Evolutionary conservation across 1,140 invertebrate species (phyloP), one percentile per base, ranked within the genome.

Genomic region (Brachystomella parvula): DNA sequence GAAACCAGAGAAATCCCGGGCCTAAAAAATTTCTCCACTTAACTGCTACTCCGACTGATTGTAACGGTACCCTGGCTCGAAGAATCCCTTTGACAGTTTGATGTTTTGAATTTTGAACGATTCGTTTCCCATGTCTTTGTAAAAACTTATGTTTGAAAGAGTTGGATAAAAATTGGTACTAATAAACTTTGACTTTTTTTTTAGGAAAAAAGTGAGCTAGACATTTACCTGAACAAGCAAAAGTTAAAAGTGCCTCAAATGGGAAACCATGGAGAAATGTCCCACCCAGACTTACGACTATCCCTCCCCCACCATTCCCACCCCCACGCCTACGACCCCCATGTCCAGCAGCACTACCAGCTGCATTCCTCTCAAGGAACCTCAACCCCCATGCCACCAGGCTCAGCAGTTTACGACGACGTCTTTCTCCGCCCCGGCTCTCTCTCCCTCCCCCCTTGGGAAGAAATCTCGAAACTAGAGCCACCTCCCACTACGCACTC

Each of bases 401-500:
- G 21, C n/a, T n/a, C n/a, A 26, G 12, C 9, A 53, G 6, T 63
- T 60, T 81, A 81, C 70, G 89, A 92, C 76, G 89, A 91, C 79
- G 86, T 88, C 47, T 90, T 89, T 78, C 83, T 89, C 69, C 84
- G 88, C 73, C 89, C 89, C 12, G 31, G 64, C 33, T 68, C 73
- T 26, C 61, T 68, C 32, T 33, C 66, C 29, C 32, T 66, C 35
- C 62, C 86, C 86, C 19, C 81, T 90, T 92, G 90, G 89, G 89
- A 92, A 77, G 89, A 92, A 79, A 91, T 92, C 76, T 87, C 89
- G n/a, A 87, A 89, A 75, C 89, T 92, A 87, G 79, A 91, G 68
- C 56, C 64, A 26, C 63, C 15, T 29, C 32, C 24, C 19, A 9
- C 39, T 47, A 30, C 47, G 21, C 6, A 17, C 44, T 31, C 32